Conservation (phyloP, 2,888 invertebrate species). For the Protodeltote pygarga region DNA sequence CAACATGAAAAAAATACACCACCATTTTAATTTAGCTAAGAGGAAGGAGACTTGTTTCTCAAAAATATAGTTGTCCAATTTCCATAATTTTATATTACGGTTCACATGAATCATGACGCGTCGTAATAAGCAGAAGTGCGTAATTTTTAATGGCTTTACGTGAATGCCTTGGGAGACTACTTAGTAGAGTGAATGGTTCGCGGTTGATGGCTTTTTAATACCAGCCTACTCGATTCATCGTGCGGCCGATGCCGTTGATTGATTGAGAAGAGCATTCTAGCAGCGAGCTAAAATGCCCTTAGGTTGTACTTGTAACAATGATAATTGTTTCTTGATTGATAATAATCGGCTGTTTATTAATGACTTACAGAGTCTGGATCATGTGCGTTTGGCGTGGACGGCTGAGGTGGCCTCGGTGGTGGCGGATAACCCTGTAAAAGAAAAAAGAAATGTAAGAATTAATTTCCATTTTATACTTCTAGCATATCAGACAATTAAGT, state of each 20-base stretch:
- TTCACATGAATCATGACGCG: constrained; percentile 28
- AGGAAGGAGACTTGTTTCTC: constrained; percentile 15
- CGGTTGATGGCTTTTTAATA: constrained; percentile 68
- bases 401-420: constrained; percentile 90
- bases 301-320: constrained; percentile 31
- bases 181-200: constrained; percentile 35
- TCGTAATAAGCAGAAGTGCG: constrained; percentile 11
- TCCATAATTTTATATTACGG: constrained; percentile 4
- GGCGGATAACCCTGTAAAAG: constrained; percentile 89
- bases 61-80: constrained; percentile 6
- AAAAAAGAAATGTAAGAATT: constrained; percentile 1
- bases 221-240: constrained; percentile 59
- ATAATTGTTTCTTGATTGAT: constrained; percentile 33
- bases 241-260: constrained; percentile 57
- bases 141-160: constrained; percentile 28
- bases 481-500: constrained; percentile 19
- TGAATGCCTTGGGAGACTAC: constrained; percentile 20
- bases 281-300: constrained; percentile 17
- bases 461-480: too few species aligned
- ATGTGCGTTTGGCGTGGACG: constrained; percentile 92
- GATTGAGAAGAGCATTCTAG: constrained; percentile 51
- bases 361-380: constrained; percentile 92
- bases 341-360: constrained; percentile 34
- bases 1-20: constrained; percentile 4
- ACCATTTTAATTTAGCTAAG: constrained; percentile 4